Base-by-base conservation (phyloP, 2,797 vertebrate species). In the Morus bassanus region DNA sequence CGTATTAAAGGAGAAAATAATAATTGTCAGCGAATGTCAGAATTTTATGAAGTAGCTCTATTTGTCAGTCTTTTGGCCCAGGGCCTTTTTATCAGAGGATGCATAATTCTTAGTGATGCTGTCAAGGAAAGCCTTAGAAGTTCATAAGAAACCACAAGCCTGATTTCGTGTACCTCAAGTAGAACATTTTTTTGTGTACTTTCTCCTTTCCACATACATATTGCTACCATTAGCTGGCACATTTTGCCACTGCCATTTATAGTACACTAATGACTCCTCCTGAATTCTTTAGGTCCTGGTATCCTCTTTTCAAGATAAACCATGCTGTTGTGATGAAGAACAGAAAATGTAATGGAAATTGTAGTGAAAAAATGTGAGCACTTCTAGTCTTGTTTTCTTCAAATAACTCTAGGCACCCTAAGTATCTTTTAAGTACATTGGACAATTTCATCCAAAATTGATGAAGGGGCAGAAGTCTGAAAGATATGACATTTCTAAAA, bases 101-200 rank as follows among this genome's bases (percentile, higher is more conserved):
- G 10, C 16, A 4, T 50, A 18, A 15, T 33, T 76, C 46, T 25
- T 28, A 6, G 30, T 27, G 43, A 24, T 77, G 41, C 17, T 60
- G 30, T 63, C 54, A 64, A 45, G 43, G 35, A 89, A 89, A 75
- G 37, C 39, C 43, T 15, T n/a, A 72, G 21, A 25, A 56, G 14
- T 53, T 75, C n/a, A 18, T 18, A 45, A 15, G 67, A 93, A 5
- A n/a, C 41, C 77, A 53, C 72, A 76, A 5, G 27, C n/a, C 68
- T 33, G 27, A 33, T 48, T n/a, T 79, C 25, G 18, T 43, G 35
- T n/a, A 25, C 15, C 41, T 80, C 39, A 21, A 7, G 53, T 1
- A 31, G 72, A 76, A 37, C 15, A 7, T n/a, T 33, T 17, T 17
- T 65, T 63, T 0, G 0, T 53, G 23, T 53, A 3, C 25, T 37